Evolutionary conservation across 2,113 vertebrate species (phyloP).

Genomic region (Poeciliopsis retropinna): DNA sequence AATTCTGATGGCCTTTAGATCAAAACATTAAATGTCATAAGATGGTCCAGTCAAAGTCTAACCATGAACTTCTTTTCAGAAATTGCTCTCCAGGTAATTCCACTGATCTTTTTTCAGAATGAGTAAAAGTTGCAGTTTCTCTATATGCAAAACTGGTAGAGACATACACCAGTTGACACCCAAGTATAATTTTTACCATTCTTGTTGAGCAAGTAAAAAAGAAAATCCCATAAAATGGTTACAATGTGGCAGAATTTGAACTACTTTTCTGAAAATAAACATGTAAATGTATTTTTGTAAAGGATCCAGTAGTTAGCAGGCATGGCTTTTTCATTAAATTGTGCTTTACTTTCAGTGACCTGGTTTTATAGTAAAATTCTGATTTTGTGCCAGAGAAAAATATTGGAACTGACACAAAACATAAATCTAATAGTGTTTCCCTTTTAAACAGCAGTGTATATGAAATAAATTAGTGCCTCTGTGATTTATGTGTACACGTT

Average conservation of each 20-base stretch:
- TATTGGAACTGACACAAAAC: slow-evolving; percentile 10
- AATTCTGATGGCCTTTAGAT: no score
- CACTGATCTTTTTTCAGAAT: neutral
- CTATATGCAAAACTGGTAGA: neutral
- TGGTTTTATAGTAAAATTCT: neutral
- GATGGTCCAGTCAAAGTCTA: no score
- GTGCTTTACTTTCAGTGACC: neutral
- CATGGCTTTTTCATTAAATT: neutral
- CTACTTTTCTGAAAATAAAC: no score
- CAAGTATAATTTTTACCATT: neutral
- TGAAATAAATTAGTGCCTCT: slow-evolving; percentile 48
- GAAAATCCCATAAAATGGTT: neutral
- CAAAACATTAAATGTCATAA: no score
- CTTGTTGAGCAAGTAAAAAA: no score
- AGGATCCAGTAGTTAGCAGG: neutral
- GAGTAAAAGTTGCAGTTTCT: neutral
- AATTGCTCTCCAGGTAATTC: no score
- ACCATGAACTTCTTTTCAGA: no score
- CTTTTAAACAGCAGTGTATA: slow-evolving; percentile 32
- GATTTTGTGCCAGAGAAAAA: neutral
- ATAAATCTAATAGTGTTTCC: slow-evolving; percentile 16
- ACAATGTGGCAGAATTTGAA: neutral
- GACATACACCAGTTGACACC: neutral
- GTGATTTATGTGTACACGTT: slow-evolving; percentile 52
- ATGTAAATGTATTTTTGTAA: neutral